Percentiles rank a stretch among this genome's conserved stretches.
Conservation (phyloP, 2,113 vertebrate genomes). For the Scomber colias region DNA sequence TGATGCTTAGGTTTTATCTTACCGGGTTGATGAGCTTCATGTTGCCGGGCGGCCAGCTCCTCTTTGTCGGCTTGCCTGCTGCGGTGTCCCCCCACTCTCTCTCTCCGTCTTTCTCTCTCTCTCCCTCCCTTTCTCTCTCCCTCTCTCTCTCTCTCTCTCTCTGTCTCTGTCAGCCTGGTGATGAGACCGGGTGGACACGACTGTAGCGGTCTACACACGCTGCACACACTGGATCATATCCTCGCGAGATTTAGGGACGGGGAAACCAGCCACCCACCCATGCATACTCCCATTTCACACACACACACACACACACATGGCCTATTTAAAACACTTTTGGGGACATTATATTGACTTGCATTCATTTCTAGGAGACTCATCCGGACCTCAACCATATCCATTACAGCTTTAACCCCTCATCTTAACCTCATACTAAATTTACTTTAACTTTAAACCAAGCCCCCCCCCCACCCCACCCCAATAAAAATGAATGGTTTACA, state of each 20-base stretch:
- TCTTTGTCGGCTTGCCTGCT: conserved; percentile 12
- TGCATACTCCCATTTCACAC: neutral
- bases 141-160: neutral
- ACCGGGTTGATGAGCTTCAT: conserved; percentile 58
- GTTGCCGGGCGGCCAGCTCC: neutral
- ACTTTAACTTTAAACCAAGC: too few species aligned
- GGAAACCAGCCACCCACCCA: too few species aligned
- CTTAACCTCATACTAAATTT: too few species aligned
- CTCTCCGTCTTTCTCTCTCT: too few species aligned
- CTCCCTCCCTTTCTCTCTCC: too few species aligned
- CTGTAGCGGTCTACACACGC: neutral
- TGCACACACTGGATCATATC: neutral
- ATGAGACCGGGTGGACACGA: conserved; percentile 47
- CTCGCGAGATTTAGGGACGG: conserved; percentile 56
- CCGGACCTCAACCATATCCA: too few species aligned
- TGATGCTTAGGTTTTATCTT: neutral
- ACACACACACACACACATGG: neutral
- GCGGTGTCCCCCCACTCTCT: neutral
- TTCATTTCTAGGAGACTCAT: too few species aligned
- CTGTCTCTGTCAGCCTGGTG: conserved; percentile 32
- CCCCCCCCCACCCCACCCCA: too few species aligned
- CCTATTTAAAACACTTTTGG: too few species aligned
- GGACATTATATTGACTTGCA: too few species aligned
- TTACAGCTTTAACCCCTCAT: too few species aligned
- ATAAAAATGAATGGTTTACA: too few species aligned